Evolutionary conservation across 2,888 invertebrate genomes (phyloP).

Genomic region (Lepas anatifera): DNA sequence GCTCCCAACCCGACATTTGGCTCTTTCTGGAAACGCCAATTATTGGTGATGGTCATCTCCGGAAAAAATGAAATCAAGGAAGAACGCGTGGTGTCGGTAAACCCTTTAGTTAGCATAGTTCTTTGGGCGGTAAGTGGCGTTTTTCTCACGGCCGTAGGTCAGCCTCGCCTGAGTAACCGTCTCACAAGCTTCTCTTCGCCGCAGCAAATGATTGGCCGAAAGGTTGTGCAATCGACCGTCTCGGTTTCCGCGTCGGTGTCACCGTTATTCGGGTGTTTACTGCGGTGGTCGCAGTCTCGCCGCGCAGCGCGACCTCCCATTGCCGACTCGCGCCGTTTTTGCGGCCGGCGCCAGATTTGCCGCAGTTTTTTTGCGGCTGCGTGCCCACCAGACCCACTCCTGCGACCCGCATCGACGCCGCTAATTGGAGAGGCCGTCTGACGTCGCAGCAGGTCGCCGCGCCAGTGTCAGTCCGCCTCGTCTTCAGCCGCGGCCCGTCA

Average conservation of each 20-base stretch:
- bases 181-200: not conserved
- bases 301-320: not conserved
- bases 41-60: not conserved
- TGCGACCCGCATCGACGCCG: not conserved
- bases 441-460: not conserved
- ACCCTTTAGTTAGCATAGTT: not conserved
- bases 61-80: not conserved
- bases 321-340: not conserved
- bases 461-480: not conserved
- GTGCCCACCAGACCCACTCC: slow-evolving; percentile 11
- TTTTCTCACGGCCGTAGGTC: not conserved
- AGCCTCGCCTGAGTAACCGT: not conserved
- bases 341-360: too few species aligned
- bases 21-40: slow-evolving; percentile 2
- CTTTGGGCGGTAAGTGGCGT: not conserved
- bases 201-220: too few species aligned
- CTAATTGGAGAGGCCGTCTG: not conserved
- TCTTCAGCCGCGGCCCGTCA: too few species aligned
- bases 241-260: not conserved
- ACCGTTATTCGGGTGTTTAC: not conserved
- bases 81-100: not conserved
- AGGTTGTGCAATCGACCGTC: too few species aligned
- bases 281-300: not conserved
- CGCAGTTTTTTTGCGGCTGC: too few species aligned
- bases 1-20: not conserved